Evolutionary conservation across 2,888 invertebrate species (phyloP).

Genomic region (Drosophila differens): DNA sequence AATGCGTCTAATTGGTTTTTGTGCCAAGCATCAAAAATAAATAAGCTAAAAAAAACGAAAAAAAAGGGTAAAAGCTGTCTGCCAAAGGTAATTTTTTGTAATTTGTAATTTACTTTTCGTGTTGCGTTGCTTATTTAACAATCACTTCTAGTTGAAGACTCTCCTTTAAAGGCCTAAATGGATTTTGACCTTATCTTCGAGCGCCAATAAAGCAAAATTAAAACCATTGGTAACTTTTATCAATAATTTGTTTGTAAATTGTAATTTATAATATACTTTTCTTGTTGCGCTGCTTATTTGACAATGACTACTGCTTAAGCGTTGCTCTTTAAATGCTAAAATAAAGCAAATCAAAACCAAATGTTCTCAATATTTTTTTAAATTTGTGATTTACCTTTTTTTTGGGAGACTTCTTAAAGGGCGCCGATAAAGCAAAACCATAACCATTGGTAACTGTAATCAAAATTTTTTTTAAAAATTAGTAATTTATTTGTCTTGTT

Average conservation of each 20-base stretch:
- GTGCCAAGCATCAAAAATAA: conserved; percentile 18
- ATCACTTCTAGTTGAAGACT: conserved; percentile 18
- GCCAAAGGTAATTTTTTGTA: conserved; percentile 73
- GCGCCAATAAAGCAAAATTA: conserved; percentile 33
- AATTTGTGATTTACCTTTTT: not conserved
- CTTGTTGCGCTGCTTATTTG: not conserved
- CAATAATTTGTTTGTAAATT: not conserved
- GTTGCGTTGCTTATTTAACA: conserved; percentile 49
- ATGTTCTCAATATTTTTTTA: not conserved
- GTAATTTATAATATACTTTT: not conserved
- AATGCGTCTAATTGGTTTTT: conserved; percentile 81
- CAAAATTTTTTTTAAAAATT: not conserved
- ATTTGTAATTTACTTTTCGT: conserved; percentile 44
- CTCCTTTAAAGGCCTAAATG: conserved; percentile 15
- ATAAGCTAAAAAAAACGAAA: conserved; percentile 24
- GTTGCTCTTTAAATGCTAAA: not conserved
- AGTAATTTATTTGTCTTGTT: not conserved
- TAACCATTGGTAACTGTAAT: not conserved
- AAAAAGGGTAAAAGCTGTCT: conserved; percentile 55
- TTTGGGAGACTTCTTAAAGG: too few species aligned
- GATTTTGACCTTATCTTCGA: conserved; percentile 18
- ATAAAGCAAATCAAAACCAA: not conserved
- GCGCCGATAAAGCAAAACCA: not conserved
- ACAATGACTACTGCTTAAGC: not conserved
- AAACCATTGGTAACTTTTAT: not conserved